Percentiles rank a stretch among this genome's conserved stretches.
Conservation (phyloP, 2,888 invertebrate species). For the Pollenia griseotomentosa region DNA sequence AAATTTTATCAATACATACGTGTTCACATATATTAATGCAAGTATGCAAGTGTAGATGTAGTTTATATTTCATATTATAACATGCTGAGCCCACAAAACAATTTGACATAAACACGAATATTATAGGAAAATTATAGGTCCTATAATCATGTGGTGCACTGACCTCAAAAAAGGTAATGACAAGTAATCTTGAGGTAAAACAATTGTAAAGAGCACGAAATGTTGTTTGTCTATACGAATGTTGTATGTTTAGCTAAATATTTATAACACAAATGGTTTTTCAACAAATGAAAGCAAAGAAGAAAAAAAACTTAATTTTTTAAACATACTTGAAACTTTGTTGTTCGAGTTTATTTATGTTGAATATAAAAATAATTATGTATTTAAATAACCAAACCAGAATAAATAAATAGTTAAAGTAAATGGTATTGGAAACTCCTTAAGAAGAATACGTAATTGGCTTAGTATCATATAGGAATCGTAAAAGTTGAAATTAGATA, state of each 20-base stretch:
- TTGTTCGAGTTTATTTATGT: conserved; percentile 33
- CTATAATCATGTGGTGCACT: conserved; percentile 74
- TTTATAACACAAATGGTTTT: conserved; percentile 49
- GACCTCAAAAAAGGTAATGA: conserved; percentile 74
- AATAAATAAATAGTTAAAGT: conserved; percentile 38
- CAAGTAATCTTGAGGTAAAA: conserved; percentile 73
- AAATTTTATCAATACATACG: conserved; percentile 47
- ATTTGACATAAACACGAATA: conserved; percentile 74
- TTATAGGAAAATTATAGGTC: conserved; percentile 74
- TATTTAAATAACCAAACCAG: conserved; percentile 39
- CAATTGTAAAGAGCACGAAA: conserved; percentile 68
- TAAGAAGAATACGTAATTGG: conserved; percentile 16
- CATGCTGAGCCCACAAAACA: conserved; percentile 74
- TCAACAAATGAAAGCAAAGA: neutral
- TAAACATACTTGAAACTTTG: conserved; percentile 8
- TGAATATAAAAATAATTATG: conserved; percentile 54
- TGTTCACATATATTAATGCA: conserved; percentile 13
- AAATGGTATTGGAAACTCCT: conserved; percentile 23
- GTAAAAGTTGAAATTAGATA: conserved; percentile 36
- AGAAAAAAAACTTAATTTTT: conserved; percentile 1
- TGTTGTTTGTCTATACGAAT: neutral
- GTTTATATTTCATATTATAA: conserved; percentile 65
- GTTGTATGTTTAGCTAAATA: conserved; percentile 36
- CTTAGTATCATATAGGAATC: neutral
- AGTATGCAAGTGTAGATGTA: conserved; percentile 8